Percentiles rank a stretch among this genome's conserved stretches.
phyloP scores from a whole-genome alignment of 2,797 vertebrate genomes.

The Hybognathus amarus region DNA sequence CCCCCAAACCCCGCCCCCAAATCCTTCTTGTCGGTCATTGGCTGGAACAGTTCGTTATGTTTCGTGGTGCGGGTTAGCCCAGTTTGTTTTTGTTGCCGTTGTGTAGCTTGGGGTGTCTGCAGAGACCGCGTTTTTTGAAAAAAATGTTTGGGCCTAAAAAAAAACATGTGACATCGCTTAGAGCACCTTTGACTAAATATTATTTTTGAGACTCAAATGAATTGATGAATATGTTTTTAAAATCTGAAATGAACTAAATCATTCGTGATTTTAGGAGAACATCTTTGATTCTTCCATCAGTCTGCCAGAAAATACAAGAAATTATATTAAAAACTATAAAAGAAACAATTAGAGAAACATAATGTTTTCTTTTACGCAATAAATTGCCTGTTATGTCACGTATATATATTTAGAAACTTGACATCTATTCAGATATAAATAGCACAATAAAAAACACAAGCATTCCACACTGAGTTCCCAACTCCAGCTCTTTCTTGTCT shows the following conservation, averaged over 20 bases:
- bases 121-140: no score
- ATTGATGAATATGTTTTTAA: no score
- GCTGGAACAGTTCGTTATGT: no score
- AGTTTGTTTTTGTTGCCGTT: no score
- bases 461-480: constrained; percentile 8
- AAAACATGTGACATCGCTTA: no score
- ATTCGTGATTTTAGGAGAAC: background rate
- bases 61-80: no score
- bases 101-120: no score
- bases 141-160: no score
- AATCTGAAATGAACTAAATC: background rate
- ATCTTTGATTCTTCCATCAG: background rate
- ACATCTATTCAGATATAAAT: constrained; percentile 19
- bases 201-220: background rate
- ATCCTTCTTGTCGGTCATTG: no score
- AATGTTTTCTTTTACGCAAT: background rate
- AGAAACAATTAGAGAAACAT: background rate
- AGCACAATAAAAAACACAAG: background rate
- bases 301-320: background rate
- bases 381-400: background rate
- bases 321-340: background rate
- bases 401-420: constrained; percentile 18
- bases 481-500: background rate
- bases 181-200: background rate
- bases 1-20: no score